These are phyloP conservation scores for Takifugu ocellatus DNA, from an alignment of 2,797 vertebrate species.

Conservation along the genomic window DNA sequence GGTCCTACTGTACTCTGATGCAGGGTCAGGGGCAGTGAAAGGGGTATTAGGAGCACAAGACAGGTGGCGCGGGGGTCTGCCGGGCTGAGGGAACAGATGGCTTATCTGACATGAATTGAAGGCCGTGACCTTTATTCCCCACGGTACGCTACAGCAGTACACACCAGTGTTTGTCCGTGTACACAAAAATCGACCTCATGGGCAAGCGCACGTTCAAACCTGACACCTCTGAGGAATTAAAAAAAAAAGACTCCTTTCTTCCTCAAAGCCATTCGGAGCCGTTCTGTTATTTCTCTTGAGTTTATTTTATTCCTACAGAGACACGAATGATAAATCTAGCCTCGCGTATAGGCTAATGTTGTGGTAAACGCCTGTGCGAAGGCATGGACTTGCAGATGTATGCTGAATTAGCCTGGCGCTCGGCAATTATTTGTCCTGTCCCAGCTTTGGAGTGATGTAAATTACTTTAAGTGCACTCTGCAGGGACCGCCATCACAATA, in stretches of 20 bases:
- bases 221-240: not conserved
- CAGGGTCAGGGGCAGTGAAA: constrained; percentile 47
- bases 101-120: constrained; percentile 47
- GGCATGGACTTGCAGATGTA: constrained; percentile 50
- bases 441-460: constrained; percentile 75
- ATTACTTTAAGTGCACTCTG: constrained; percentile 83
- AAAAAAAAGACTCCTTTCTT: constrained; percentile 2
- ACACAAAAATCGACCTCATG: constrained; percentile 28
- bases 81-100: constrained; percentile 62
- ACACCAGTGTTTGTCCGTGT: constrained; percentile 36
- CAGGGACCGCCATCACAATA: constrained; percentile 70
- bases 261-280: constrained; percentile 23
- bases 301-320: constrained; percentile 39
- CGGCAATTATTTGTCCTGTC: constrained; percentile 79
- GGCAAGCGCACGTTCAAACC: constrained; percentile 2
- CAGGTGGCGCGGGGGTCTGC: constrained; percentile 55
- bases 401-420: constrained; percentile 71
- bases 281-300: no score
- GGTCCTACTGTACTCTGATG: constrained; percentile 32
- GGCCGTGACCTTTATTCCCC: constrained; percentile 56
- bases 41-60: constrained; percentile 48
- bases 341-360: constrained; percentile 46
- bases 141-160: constrained; percentile 36
- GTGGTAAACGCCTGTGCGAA: constrained; percentile 65
- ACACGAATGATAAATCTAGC: constrained; percentile 52